A percentile compares a stretch with the other conserved stretches of the same genome.
These are phyloP conservation scores for Bos taurus DNA, from an alignment of 2,113 vertebrate genomes.

Conservation along the genomic window DNA sequence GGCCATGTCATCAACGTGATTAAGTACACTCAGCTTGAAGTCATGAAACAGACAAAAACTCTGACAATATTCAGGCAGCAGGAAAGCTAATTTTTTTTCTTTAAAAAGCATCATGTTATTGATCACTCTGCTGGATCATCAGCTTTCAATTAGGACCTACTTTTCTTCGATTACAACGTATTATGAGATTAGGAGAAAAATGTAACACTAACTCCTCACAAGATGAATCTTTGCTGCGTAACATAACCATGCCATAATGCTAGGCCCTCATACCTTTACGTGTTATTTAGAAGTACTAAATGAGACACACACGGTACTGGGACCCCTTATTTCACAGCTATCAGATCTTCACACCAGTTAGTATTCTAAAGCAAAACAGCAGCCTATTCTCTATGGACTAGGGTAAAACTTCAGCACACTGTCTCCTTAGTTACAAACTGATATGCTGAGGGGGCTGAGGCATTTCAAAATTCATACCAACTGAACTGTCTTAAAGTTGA, in stretches of 20 bases:
- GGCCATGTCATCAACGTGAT: constrained; percentile 44
- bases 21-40: constrained; percentile 57
- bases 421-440: constrained; percentile 20
- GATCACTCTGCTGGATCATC: constrained; percentile 55
- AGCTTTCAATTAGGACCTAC: constrained; percentile 55
- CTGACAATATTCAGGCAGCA: constrained; percentile 44
- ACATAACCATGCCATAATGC: not conserved
- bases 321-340: not conserved
- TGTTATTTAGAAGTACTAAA: not conserved
- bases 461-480: constrained; percentile 44
- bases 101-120: constrained; percentile 40
- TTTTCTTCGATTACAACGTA: constrained; percentile 54
- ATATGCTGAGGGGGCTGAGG: not conserved
- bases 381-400: not conserved
- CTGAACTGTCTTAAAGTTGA: constrained; percentile 70
- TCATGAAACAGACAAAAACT: constrained; percentile 50
- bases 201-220: constrained; percentile 32
- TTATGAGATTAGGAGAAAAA: constrained; percentile 57
- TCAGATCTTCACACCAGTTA: constrained; percentile 30
- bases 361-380: not conserved
- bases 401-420: not conserved
- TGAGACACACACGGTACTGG: not conserved
- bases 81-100: not conserved
- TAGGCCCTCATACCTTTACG: not conserved
- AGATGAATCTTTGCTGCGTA: constrained; percentile 23